Evolutionary conservation across 2,888 invertebrate genomes (phyloP).

Genomic region (Quadroppia sp.): DNA sequence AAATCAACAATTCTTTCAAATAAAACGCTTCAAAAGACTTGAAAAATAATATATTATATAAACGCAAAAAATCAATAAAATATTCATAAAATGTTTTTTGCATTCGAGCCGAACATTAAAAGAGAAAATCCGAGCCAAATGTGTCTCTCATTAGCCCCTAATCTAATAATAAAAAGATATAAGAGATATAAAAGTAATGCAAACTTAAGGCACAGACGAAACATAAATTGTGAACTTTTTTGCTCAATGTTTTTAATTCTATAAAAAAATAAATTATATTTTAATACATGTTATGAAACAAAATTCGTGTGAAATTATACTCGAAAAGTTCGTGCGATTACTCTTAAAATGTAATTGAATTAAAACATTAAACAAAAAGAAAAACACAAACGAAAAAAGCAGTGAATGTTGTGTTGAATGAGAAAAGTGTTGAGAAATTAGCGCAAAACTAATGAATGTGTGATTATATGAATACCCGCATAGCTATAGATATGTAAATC

Average conservation of each 20-base stretch:
- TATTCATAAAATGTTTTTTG: constrained; percentile 1
- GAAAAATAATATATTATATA: neutral
- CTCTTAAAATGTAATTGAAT: too few species aligned
- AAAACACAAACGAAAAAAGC: too few species aligned
- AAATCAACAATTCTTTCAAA: constrained; percentile 3
- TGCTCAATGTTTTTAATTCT: too few species aligned
- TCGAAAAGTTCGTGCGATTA: too few species aligned
- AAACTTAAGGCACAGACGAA: too few species aligned
- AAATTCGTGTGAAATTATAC: too few species aligned
- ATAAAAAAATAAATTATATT: neutral
- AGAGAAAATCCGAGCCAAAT: neutral
- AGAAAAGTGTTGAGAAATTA: neutral
- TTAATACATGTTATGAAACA: neutral
- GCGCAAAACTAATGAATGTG: neutral
- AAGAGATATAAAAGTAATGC: neutral
- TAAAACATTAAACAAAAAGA: too few species aligned
- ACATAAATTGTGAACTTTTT: too few species aligned
- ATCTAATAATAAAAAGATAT: constrained; percentile 21
- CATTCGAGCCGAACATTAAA: neutral
- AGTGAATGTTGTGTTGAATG: neutral
- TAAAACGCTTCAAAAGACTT: neutral
- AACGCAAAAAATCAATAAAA: constrained; percentile 17
- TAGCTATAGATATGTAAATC: constrained; percentile 26
- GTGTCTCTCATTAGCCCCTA: constrained; percentile 10
- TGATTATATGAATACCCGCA: neutral